Conservation (phyloP, 1,140 invertebrate species). For the Centruroides sculpturatus region DNA sequence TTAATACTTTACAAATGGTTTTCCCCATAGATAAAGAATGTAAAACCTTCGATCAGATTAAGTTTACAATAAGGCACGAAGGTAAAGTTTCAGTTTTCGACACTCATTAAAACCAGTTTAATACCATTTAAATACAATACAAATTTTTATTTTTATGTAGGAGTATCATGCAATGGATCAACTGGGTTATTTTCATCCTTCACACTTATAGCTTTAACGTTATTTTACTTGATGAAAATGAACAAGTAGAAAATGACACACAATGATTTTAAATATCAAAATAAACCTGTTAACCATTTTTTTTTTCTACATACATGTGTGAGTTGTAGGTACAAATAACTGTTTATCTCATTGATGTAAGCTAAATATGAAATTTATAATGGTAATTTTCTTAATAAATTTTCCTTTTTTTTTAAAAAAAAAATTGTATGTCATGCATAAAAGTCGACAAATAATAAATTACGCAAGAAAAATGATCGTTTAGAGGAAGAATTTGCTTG, state of each 20-base stretch:
- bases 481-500: no score
- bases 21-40: conserved; percentile 1
- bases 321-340: no score
- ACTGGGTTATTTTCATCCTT: background rate
- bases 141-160: background rate
- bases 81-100: background rate
- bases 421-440: no score
- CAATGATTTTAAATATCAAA: background rate
- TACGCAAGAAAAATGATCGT: no score
- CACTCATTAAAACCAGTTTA: no score
- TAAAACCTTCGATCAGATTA: conserved; percentile 7
- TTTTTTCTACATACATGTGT: no score
- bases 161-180: background rate
- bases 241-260: background rate
- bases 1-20: background rate
- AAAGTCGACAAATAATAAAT: no score
- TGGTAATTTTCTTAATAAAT: no score
- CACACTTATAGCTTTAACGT: background rate
- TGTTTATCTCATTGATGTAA: no score
- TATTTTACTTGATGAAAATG: background rate
- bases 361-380: no score
- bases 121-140: background rate
- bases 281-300: background rate
- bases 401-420: no score
- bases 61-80: conserved; percentile 6